phyloP scores from a whole-genome alignment of 2,797 vertebrate species.

The Enteromius anoplus region DNA sequence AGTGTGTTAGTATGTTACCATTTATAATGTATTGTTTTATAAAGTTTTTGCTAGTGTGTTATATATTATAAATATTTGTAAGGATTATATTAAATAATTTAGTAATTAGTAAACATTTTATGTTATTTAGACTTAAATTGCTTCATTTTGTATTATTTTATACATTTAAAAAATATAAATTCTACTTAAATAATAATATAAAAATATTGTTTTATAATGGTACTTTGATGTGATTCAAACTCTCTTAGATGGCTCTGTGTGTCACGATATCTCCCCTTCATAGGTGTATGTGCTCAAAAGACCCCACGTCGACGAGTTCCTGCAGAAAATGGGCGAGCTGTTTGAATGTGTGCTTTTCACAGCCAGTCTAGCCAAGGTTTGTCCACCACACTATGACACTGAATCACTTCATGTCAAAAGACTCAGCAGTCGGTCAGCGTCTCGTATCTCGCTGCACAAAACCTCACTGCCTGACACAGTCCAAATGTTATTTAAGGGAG shows the following conservation, averaged over 20 bases:
- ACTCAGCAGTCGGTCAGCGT: neutral
- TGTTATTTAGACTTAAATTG: neutral
- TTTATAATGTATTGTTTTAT: neutral
- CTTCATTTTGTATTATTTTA: neutral
- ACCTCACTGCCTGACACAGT: neutral
- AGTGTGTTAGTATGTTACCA: neutral
- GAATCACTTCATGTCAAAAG: neutral
- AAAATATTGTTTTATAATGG: too few species aligned
- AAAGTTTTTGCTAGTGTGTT: neutral
- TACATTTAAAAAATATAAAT: neutral
- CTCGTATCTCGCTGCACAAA: neutral
- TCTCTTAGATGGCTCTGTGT: neutral
- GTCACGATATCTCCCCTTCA: constrained; percentile 34
- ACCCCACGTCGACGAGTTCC: constrained; percentile 94
- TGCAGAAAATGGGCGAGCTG: constrained; percentile 95
- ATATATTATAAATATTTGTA: neutral
- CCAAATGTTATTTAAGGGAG: neutral
- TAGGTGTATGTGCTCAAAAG: constrained; percentile 97
- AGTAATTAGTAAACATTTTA: neutral
- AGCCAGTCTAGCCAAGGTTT: constrained; percentile 95
- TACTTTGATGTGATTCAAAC: neutral
- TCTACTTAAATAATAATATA: too few species aligned
- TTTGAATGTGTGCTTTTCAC: constrained; percentile 98
- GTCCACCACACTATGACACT: constrained; percentile 42
- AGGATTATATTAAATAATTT: neutral